These are phyloP conservation scores for Sula dactylatra DNA, from an alignment of 2,113 vertebrate species.

Conservation along the genomic window DNA sequence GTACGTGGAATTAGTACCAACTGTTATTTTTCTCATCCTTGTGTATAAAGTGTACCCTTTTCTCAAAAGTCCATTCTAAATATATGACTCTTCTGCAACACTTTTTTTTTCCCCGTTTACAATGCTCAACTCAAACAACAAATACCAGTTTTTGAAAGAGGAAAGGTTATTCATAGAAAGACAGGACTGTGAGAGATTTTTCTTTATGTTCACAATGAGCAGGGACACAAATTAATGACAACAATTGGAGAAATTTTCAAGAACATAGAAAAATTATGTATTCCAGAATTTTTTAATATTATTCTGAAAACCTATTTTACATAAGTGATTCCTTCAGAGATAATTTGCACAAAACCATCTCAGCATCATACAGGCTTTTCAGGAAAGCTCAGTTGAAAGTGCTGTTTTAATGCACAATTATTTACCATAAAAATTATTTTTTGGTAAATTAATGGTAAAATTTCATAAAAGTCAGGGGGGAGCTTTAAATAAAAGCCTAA, in stretches of 20 bases:
- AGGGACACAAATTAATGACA: not conserved
- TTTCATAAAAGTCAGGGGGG: not conserved
- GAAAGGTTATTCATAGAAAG: not conserved
- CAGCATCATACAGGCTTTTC: not conserved
- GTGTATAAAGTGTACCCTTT: not conserved
- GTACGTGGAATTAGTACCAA: rapidly evolving
- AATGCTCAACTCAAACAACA: not conserved
- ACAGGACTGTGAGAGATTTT: not conserved
- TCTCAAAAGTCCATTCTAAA: not conserved
- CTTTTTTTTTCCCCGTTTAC: not conserved
- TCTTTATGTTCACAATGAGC: not conserved
- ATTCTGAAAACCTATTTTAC: not conserved
- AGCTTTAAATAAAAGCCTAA: not conserved
- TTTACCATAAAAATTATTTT: not conserved
- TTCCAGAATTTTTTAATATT: not conserved
- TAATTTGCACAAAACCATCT: not conserved
- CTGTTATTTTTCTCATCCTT: not conserved
- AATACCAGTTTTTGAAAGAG: not conserved
- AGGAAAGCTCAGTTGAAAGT: not conserved
- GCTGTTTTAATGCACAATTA: not conserved
- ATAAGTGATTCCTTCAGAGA: not conserved
- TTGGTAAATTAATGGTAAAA: not conserved
- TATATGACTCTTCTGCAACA: not conserved
- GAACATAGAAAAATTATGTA: not conserved
- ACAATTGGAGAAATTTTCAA: not conserved